These are phyloP conservation scores for Pelecanus crispus DNA, from an alignment of 2,113 vertebrate genomes.

Conservation along the genomic window DNA sequence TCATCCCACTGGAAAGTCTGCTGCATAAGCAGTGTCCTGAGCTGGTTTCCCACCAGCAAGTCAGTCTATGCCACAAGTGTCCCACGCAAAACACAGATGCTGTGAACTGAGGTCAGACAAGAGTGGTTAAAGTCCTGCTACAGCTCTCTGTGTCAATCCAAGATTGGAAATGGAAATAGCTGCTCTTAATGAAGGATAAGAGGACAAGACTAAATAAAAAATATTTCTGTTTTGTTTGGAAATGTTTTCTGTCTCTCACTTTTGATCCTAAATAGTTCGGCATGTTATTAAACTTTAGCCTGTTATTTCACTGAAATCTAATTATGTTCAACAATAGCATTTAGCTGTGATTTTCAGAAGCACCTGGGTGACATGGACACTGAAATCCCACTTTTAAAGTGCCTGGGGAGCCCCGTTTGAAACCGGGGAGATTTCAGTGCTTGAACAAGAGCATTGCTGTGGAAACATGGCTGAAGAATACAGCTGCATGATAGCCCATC, in stretches of 20 bases:
- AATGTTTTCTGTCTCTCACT: not conserved
- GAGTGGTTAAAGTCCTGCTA: not conserved
- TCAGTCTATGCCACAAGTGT: not conserved
- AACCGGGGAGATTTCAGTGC: not conserved
- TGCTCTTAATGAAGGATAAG: not conserved
- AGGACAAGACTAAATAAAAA: constrained; percentile 35
- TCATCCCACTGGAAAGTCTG: not conserved
- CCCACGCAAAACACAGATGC: not conserved
- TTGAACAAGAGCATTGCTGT: not conserved
- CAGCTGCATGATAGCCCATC: not conserved
- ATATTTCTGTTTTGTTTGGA: not conserved
- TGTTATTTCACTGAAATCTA: not conserved
- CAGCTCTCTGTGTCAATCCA: not conserved
- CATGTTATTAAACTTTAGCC: not conserved
- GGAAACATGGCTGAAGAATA: not conserved
- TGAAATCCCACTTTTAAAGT: not conserved
- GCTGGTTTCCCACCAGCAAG: not conserved
- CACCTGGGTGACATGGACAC: not conserved
- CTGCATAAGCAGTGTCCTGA: not conserved
- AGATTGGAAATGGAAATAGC: not conserved
- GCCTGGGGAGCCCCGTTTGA: not conserved
- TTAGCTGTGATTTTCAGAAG: not conserved
- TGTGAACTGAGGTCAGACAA: not conserved
- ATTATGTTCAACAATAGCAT: not conserved
- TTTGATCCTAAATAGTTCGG: not conserved